These are phyloP conservation scores for Perca fluviatilis DNA, from an alignment of 2,113 vertebrate genomes.

Conservation along the genomic window DNA sequence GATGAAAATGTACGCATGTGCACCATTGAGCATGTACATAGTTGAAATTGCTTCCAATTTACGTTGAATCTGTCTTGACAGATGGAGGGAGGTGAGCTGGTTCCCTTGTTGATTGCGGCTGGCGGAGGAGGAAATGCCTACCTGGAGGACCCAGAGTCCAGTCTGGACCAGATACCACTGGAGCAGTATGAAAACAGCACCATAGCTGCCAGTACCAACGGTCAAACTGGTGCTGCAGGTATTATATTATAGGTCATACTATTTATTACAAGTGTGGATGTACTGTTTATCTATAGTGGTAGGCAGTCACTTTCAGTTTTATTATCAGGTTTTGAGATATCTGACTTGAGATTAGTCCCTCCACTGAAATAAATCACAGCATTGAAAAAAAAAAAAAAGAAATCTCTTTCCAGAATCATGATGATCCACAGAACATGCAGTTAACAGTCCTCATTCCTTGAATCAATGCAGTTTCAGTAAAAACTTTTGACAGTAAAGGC, in stretches of 20 bases:
- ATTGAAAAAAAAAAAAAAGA: background rate
- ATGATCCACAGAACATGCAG: background rate
- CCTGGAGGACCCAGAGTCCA: slow-evolving; percentile 85
- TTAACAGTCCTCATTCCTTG: background rate
- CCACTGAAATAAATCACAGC: background rate
- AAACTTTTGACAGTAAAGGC: background rate
- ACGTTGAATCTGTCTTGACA: slow-evolving; percentile 45
- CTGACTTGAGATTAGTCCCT: background rate
- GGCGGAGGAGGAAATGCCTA: slow-evolving; percentile 94
- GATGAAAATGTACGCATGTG: background rate
- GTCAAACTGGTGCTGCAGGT: slow-evolving; percentile 87
- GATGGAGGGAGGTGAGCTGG: slow-evolving; percentile 85
- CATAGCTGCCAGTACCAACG: slow-evolving; percentile 81
- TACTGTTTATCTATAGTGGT: background rate
- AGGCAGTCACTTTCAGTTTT: background rate
- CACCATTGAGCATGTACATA: background rate
- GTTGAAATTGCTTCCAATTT: background rate
- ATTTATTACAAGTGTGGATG: background rate
- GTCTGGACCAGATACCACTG: slow-evolving; percentile 76
- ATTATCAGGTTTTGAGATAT: background rate
- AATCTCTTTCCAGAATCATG: background rate
- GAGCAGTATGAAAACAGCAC: slow-evolving; percentile 91
- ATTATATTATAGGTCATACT: background rate
- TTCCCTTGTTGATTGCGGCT: slow-evolving; percentile 91
- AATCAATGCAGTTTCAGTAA: background rate